A percentile compares a stretch with the other conserved stretches of the same genome.
These are phyloP conservation scores for Phenacoccus solenopsis DNA, from an alignment of 1,140 invertebrate genomes.

Conservation along the genomic window DNA sequence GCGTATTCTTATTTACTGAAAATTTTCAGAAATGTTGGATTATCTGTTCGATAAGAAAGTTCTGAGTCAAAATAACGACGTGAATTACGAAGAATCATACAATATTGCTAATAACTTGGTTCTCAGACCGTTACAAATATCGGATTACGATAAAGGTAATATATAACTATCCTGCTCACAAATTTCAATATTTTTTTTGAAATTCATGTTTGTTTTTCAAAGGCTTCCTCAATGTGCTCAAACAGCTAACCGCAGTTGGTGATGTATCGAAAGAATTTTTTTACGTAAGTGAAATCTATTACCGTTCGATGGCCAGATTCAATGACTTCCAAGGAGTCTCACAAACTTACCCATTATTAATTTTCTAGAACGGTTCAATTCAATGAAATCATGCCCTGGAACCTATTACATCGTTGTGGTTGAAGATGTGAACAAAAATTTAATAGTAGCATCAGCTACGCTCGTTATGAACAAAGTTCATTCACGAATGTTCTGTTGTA, in stretches of 20 bases:
- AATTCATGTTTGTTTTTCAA: no score
- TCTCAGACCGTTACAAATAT: conserved; percentile 58
- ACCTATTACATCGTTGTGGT: conserved; percentile 86
- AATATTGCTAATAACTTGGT: conserved; percentile 45
- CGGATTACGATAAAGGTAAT: conserved; percentile 66
- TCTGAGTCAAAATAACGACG: background rate
- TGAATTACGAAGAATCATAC: background rate
- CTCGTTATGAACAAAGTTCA: conserved; percentile 92
- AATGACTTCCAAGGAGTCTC: no score
- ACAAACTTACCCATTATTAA: no score
- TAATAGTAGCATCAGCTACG: conserved; percentile 76
- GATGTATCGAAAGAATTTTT: conserved; percentile 63
- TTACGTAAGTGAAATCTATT: conserved; percentile 45
- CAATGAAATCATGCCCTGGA: conserved; percentile 55
- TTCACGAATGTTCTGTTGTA: conserved; percentile 70
- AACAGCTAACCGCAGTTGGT: conserved; percentile 76
- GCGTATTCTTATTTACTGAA: no score
- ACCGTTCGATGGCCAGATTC: no score
- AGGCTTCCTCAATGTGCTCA: conserved; percentile 41
- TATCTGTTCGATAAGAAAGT: background rate
- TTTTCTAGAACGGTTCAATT: conserved; percentile 62
- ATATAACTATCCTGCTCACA: background rate
- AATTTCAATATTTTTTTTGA: no score
- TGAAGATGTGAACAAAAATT: conserved; percentile 63
- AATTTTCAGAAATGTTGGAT: background rate